Evolutionary conservation across 1,140 invertebrate genomes (phyloP).

Genomic region (Drosophila melanica): DNA sequence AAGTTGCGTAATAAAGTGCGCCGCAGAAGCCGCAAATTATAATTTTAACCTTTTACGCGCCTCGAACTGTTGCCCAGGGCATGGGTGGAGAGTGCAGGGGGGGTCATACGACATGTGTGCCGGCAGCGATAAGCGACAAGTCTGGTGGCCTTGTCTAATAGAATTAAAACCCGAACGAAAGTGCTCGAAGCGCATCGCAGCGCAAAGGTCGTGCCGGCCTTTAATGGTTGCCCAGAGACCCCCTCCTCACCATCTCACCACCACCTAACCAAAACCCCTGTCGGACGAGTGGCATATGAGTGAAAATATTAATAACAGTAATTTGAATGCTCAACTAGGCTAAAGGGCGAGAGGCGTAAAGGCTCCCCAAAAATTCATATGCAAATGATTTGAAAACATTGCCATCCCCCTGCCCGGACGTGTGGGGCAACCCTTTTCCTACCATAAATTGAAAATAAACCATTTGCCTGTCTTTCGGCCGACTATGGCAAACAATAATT

Average conservation of each 20-base stretch:
- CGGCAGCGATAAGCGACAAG: constrained; percentile 63
- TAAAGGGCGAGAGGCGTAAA: constrained; percentile 48
- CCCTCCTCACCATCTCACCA: constrained; percentile 1
- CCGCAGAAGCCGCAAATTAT: constrained; percentile 73
- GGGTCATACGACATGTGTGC: constrained; percentile 44
- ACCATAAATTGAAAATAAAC: constrained; percentile 80
- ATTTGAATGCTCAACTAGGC: constrained; percentile 73
- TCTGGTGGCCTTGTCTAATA: constrained; percentile 55
- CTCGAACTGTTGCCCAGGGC: constrained; percentile 30
- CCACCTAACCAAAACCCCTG: constrained; percentile 13
- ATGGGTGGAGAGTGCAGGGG: background rate
- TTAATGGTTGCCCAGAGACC: constrained; percentile 58
- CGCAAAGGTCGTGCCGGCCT: constrained; percentile 72
- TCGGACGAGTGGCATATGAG: constrained; percentile 63
- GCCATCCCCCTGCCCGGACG: background rate
- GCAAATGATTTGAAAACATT: constrained; percentile 75
- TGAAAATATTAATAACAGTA: constrained; percentile 82
- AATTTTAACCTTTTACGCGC: constrained; percentile 76
- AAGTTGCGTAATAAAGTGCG: constrained; percentile 74
- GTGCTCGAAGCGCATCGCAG: constrained; percentile 55
- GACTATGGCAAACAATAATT: constrained; percentile 74
- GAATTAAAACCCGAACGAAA: constrained; percentile 76
- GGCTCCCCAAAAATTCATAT: constrained; percentile 77
- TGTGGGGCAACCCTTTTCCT: constrained; percentile 50
- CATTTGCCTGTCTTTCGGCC: constrained; percentile 53